Percentiles rank a stretch among this genome's conserved stretches.
Conservation (phyloP, 2,113 vertebrate species). For the Ictidomys tridecemlineatus region DNA sequence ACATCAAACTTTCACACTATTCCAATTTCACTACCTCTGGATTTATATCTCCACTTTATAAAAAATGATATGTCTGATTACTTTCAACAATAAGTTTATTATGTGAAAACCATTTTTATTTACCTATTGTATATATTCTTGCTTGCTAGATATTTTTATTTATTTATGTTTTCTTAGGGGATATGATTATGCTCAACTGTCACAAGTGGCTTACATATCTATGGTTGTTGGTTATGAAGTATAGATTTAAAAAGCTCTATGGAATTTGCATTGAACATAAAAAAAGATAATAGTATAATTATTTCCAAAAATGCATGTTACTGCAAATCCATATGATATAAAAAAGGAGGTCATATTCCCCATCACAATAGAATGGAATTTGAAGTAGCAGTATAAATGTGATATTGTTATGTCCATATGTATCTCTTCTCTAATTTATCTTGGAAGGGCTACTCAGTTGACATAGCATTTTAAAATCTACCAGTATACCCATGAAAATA, state of each 20-base stretch:
- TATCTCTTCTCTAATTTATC: background rate
- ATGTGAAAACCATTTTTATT: background rate
- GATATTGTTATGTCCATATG: background rate
- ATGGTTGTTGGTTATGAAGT: background rate
- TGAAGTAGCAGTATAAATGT: background rate
- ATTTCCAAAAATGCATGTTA: background rate
- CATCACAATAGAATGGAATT: background rate
- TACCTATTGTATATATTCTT: background rate
- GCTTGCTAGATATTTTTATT: background rate
- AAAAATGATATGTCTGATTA: background rate
- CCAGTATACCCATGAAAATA: background rate
- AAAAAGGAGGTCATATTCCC: slow-evolving; percentile 21
- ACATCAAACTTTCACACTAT: background rate
- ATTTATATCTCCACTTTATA: background rate
- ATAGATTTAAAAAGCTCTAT: background rate
- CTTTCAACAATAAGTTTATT: background rate
- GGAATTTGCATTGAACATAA: slow-evolving; percentile 17
- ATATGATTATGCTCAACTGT: background rate
- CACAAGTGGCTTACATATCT: background rate
- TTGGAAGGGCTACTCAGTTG: slow-evolving; percentile 54
- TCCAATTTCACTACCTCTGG: background rate
- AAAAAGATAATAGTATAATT: background rate
- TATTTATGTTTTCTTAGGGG: background rate
- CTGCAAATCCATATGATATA: background rate
- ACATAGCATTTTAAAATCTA: slow-evolving; percentile 23